Base-by-base conservation (phyloP, 2,113 vertebrate species). In the Procapra przewalskii region DNA sequence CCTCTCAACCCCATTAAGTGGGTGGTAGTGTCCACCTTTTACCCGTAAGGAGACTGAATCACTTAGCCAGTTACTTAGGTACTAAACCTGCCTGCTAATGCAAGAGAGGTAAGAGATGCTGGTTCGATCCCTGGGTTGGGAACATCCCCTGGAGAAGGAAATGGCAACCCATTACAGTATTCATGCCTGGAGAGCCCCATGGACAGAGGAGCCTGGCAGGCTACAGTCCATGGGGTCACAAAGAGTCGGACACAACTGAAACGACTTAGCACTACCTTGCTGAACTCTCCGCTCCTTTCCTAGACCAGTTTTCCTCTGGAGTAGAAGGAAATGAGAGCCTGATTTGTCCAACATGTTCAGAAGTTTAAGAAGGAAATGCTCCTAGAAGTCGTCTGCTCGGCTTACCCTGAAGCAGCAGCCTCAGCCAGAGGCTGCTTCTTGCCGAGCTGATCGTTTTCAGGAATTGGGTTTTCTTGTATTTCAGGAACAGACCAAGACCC, bases 251-350 rank as follows among this genome's bases (percentile, higher is more conserved):
- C 67, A 40, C 19, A 12, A 40, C 67, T 75, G 67, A 40, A 40
- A 5, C 5, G 1, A 75, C 10, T 40, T 23, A 75, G 19, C 19
- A 75, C 64, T 45, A 43, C 33, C 9, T 40, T 75, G 52, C 33
- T 96, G 21, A 92, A 94, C 81, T 81, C 90, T 97, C 87, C 67
- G 2, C 88, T 88, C 75, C 59, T 88, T 55, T 77, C 71, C n/a
- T 62, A 88, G 81, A 84, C 40, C 87, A 79, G 3, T 88, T 88
- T 97, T 96, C 77, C 62, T 97, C 23, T 95, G n/a, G 67, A 64
- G 54, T 25, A 86, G 85, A 94, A 95, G 83, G 84, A 97, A 95
- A 90, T 43, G 60, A 93, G 83, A 62, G 29, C 29, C 71, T 75
- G 9, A 71, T 79, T 54, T 79, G 12, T 33, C 33, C 36, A 21